Evolutionary conservation across 2,797 vertebrate genomes (phyloP).

Genomic region (Betta splendens): DNA sequence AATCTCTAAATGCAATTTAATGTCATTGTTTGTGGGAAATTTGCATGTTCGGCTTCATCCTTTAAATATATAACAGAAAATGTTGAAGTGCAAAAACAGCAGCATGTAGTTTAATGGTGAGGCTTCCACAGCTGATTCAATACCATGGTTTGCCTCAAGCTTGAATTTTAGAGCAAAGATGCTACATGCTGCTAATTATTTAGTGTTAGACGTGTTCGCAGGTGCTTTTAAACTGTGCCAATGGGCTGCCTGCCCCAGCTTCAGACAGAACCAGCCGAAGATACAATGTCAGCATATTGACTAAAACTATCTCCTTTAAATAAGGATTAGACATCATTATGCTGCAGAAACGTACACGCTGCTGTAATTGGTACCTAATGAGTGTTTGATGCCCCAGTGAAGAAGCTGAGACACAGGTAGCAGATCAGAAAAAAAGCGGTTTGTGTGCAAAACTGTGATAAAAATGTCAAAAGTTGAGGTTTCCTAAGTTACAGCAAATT

Average conservation of each 20-base stretch:
- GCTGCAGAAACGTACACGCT: neutral
- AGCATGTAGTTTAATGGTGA: too few species aligned
- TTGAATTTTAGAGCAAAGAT: neutral
- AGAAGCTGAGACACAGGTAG: neutral
- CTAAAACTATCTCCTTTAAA: neutral
- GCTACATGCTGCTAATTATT: too few species aligned
- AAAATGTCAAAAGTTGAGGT: too few species aligned
- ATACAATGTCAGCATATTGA: neutral
- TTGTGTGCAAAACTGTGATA: neutral
- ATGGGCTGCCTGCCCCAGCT: neutral
- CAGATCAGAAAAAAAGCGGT: neutral
- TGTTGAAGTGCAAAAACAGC: too few species aligned
- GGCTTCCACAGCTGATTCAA: too few species aligned
- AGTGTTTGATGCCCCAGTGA: constrained; percentile 39
- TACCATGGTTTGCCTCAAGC: too few species aligned
- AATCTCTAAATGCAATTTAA: too few species aligned
- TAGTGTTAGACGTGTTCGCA: neutral
- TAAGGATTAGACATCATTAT: neutral
- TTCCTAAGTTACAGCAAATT: too few species aligned
- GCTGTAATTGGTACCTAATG: constrained; percentile 32
- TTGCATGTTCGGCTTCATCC: too few species aligned
- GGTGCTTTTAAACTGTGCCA: neutral
- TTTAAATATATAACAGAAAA: too few species aligned
- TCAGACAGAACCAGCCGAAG: neutral
- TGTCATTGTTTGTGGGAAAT: too few species aligned